Conservation (phyloP, 2,888 invertebrate species). For the Heliconius aoede region DNA sequence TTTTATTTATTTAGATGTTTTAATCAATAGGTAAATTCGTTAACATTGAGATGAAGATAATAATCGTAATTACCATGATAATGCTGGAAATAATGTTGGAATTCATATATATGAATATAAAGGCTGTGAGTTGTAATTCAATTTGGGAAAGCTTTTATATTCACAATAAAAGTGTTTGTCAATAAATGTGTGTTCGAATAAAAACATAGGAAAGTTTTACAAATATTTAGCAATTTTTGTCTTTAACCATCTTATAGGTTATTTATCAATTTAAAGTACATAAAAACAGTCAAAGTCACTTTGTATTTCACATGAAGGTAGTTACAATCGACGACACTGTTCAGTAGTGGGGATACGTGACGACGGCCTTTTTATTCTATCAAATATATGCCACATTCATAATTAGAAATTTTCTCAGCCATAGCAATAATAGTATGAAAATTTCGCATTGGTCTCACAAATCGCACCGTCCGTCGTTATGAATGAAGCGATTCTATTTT, state of each 20-base stretch:
- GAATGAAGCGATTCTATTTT: conserved; percentile 41
- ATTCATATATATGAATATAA: background rate
- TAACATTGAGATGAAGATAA: background rate
- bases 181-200: too few species aligned
- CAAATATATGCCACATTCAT: too few species aligned
- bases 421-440: background rate
- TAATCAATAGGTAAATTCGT: conserved; percentile 17
- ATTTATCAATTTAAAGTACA: too few species aligned
- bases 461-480: conserved; percentile 23
- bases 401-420: background rate
- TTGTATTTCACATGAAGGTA: too few species aligned
- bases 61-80: background rate
- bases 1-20: conserved; percentile 12
- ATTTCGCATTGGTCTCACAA: background rate
- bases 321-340: too few species aligned
- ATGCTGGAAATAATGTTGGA: too few species aligned
- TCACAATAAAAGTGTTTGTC: background rate
- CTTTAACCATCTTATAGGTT: too few species aligned
- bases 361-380: too few species aligned
- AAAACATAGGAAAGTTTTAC: too few species aligned
- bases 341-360: too few species aligned
- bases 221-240: too few species aligned
- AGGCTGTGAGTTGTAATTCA: background rate
- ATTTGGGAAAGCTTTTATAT: background rate
- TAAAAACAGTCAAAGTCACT: too few species aligned